phyloP scores from a whole-genome alignment of 1,140 invertebrate species.

The Formica selysi region DNA sequence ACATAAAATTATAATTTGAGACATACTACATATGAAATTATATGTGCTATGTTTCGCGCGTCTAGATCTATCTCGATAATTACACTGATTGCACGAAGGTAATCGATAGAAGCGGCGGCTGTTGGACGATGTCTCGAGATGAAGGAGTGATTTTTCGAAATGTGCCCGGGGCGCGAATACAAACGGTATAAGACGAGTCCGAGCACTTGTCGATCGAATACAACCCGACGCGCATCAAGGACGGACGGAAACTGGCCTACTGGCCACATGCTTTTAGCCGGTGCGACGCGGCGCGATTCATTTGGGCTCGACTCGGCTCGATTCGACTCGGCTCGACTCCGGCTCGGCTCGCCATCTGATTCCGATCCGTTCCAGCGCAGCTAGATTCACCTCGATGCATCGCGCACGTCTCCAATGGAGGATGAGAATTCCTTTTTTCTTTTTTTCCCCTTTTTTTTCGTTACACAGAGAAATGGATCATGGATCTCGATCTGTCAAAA shows the following conservation, averaged over 20 bases:
- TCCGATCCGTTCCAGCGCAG: background rate
- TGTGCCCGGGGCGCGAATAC: background rate
- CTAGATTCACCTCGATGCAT: background rate
- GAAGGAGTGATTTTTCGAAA: background rate
- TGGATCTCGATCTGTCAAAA: constrained; percentile 29
- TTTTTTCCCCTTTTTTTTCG: background rate
- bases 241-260: constrained; percentile 53
- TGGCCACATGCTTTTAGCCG: constrained; percentile 51
- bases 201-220: background rate
- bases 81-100: background rate
- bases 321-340: background rate
- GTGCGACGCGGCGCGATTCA: constrained; percentile 3
- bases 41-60: background rate
- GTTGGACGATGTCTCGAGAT: background rate
- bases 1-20: background rate
- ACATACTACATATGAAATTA: background rate
- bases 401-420: background rate
- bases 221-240: constrained; percentile 33
- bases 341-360: background rate
- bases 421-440: background rate
- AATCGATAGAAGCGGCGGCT: background rate
- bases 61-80: background rate
- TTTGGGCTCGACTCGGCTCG: background rate
- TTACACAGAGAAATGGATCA: background rate
- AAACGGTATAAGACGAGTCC: background rate